Base-by-base conservation (phyloP, 1,140 invertebrate species). In the Trichogramma pretiosum region DNA sequence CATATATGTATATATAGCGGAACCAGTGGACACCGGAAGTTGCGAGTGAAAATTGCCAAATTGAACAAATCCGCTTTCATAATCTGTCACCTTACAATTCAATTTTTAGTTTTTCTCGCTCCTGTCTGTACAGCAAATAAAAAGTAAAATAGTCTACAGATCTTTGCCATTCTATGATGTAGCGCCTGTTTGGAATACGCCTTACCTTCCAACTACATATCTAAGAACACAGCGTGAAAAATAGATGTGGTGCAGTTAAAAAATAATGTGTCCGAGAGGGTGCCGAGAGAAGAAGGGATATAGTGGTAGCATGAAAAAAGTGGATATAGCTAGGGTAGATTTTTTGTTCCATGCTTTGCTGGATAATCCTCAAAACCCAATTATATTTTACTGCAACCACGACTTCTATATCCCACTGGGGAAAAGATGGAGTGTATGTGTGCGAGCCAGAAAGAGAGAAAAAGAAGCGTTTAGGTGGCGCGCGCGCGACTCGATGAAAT, bases 331-430 rank as follows among this genome's bases (percentile, higher is more conserved):
- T 16, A n/a, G n/a, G n/a, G n/a, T n/a, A n/a, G n/a, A n/a, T n/a
- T n/a, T n/a, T n/a, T 48, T 24, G 26, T 37, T 39, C 22, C 37
- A 17, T 18, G 33, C 30, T 36, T 43, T 62, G 61, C 60, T 59
- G 65, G 67, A 70, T 71, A 70, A 71, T 71, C 67, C 65, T 61
- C 55, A 60, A 72, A 69, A 72, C 65, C 65, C 65, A 72, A 72
- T 72, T 72, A 72, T 70, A 71, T 70, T 71, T 70, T 68, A 69
- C 66, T 65, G 67, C 65, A 62, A 71, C 64, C 24, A 28, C 63
- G 64, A 67, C 64, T 67, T 64, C 60, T 62, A 67, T 66, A 62
- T 61, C 57, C 56, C 24, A 30, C 30, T 14, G 11, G 19, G 11
- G 9, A 37, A 21, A 26, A 41, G 41, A 16, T 22, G 22, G 3